phyloP scores from a whole-genome alignment of 2,888 invertebrate species.

The Nebria brevicollis region DNA sequence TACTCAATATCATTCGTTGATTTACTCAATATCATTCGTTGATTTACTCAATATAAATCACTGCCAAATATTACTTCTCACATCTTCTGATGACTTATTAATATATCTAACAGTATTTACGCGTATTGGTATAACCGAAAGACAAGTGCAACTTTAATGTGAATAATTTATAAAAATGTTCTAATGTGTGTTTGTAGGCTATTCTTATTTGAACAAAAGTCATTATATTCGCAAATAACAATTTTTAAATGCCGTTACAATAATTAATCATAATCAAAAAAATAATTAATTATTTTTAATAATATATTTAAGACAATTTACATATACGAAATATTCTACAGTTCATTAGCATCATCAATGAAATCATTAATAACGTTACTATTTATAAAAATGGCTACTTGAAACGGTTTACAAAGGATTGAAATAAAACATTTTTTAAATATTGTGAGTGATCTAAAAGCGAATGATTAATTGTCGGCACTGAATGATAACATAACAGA shows the following conservation, averaged over 20 bases:
- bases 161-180: not conserved
- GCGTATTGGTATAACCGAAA: too few relatives aligned
- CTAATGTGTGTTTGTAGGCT: not conserved
- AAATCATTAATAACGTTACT: constrained; percentile 36
- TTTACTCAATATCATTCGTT: too few relatives aligned
- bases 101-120: not conserved
- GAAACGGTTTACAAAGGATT: constrained; percentile 6
- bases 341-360: constrained; percentile 34
- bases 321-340: constrained; percentile 33
- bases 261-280: constrained; percentile 37
- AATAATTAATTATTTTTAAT: constrained; percentile 33
- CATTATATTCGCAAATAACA: not conserved
- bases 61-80: not conserved
- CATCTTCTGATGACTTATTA: not conserved
- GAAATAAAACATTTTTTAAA: constrained; percentile 33
- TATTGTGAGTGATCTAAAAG: constrained; percentile 33
- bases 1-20: not conserved
- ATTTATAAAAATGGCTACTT: constrained; percentile 24
- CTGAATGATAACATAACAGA: constrained; percentile 37
- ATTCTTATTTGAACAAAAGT: not conserved
- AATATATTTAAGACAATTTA: constrained; percentile 32
- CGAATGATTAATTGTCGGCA: constrained; percentile 32
- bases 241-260: not conserved
- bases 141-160: not conserved
- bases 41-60: not conserved